Evolutionary conservation across 2,888 invertebrate genomes (phyloP), one percentile per base, ranked within the genome.

Genomic region (Papilio demoleus): DNA sequence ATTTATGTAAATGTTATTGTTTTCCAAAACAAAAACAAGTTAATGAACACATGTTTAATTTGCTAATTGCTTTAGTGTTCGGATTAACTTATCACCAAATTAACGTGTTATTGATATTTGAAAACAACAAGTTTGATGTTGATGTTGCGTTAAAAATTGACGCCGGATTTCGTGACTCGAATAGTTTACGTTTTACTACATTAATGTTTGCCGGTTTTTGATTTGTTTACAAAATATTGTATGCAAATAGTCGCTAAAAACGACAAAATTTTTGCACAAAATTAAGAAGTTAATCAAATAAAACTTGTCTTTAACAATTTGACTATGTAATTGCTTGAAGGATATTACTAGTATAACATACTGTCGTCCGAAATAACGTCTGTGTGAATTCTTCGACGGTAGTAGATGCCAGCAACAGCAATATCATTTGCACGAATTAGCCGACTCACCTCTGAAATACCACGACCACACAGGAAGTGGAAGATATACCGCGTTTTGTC

Each of bases 11-110:
- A 53, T 56, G 40, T 40, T 64, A 31, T 53, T 53, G 53, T 64
- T 24, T 22, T 40, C 40, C n/a, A 62, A 64, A 64, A n/a, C 3
- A 2, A 50, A 64, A 53, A 40, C 53, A 64, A 40, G 17, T 56
- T 17, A n/a, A 56, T 53, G 1, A 38, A 47, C 14, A 38, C 24
- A 24, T 59, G 59, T 38, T 24, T 64, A 34, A 22, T 38, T 11
- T 65, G 22, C 27, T 27, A 24, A 42, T 42, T 60, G 19, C 59
- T 59, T 45, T 56, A 40, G 17, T 17, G n/a, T 11, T 58, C 64
- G 4, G n/a, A 34, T 59, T 38, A 56, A 61, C 27, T 40, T 50
- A 67, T 53, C n/a, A 56, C 22, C 62, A 17, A 34, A 62, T 67
- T 62, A 58, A 40, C 27, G 38, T 36, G 24, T 34, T 59, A 36